phyloP scores from a whole-genome alignment of 30 jellyfish, hydroid and myxozoan species.

The Aurelia aurita complex sp. Pacific region DNA sequence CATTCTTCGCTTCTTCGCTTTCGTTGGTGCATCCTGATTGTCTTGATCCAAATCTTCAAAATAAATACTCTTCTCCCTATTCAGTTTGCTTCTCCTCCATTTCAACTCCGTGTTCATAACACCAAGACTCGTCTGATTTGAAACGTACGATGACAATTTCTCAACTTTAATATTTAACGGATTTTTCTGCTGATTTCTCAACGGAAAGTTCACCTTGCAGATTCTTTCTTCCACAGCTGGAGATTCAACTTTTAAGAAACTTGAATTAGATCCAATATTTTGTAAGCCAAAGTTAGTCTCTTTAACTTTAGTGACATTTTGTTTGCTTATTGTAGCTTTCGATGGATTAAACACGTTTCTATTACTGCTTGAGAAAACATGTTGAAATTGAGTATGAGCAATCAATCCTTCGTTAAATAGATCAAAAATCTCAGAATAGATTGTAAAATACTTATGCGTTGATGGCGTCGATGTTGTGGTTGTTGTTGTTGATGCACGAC shows the following conservation, averaged over 20 bases:
- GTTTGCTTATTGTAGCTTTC: neutral
- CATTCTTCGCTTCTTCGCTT: too few species aligned
- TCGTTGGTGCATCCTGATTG: too few species aligned
- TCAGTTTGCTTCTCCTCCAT: too few species aligned
- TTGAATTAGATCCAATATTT: neutral
- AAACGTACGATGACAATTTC: too few species aligned
- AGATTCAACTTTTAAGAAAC: too few species aligned
- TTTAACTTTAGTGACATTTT: neutral
- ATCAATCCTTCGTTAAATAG: slow-evolving; percentile 23
- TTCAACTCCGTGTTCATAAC: too few species aligned
- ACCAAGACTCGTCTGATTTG: too few species aligned
- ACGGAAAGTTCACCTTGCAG: neutral
- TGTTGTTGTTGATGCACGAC: slow-evolving; percentile 10
- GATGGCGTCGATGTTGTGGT: neutral
- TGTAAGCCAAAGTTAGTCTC: neutral
- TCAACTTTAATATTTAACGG: too few species aligned
- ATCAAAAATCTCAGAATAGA: slow-evolving; percentile 28
- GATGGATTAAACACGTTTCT: slow-evolving; percentile 21
- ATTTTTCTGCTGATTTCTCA: too few species aligned
- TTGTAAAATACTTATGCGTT: slow-evolving; percentile 17
- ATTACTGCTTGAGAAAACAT: neutral
- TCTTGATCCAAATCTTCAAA: too few species aligned
- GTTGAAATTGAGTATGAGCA: slow-evolving; percentile 23
- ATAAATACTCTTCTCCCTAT: too few species aligned
- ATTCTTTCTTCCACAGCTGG: too few species aligned